Conservation (phyloP, 2,113 vertebrate species). For the Barnardius zonarius region DNA sequence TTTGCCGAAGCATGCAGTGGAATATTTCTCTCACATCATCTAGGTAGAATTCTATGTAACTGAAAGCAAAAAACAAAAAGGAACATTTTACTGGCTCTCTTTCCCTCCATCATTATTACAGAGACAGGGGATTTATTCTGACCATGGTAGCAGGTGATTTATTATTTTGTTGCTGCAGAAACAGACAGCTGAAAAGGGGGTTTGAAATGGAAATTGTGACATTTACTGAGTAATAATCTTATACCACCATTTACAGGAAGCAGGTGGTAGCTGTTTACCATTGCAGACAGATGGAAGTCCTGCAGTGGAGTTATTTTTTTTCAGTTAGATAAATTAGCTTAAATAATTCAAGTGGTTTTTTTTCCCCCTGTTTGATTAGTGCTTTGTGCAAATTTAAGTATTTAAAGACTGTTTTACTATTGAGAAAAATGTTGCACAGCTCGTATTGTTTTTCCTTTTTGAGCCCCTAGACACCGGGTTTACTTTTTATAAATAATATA, state of each 20-base stretch:
- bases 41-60: background rate
- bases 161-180: slow-evolving; percentile 63
- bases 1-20: background rate
- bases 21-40: background rate
- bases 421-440: background rate
- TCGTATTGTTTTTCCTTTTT: background rate
- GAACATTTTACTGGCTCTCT: background rate
- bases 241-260: slow-evolving; percentile 60
- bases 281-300: slow-evolving; percentile 67
- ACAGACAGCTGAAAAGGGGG: slow-evolving; percentile 60
- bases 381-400: slow-evolving; percentile 48
- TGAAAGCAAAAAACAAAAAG: slow-evolving; percentile 4
- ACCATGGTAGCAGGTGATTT: slow-evolving; percentile 56
- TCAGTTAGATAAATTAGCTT: slow-evolving; percentile 62
- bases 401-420: slow-evolving; percentile 36
- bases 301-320: slow-evolving; percentile 57
- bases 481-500: background rate
- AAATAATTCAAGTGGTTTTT: slow-evolving; percentile 50
- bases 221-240: slow-evolving; percentile 73
- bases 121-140: slow-evolving; percentile 26
- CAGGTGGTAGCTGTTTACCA: slow-evolving; percentile 71
- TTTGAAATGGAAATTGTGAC: slow-evolving; percentile 77
- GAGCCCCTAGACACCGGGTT: background rate
- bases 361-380: slow-evolving; percentile 24
- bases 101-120: slow-evolving; percentile 13